Conservation (phyloP, 2,797 vertebrate species). For the Myotis vivesi region DNA sequence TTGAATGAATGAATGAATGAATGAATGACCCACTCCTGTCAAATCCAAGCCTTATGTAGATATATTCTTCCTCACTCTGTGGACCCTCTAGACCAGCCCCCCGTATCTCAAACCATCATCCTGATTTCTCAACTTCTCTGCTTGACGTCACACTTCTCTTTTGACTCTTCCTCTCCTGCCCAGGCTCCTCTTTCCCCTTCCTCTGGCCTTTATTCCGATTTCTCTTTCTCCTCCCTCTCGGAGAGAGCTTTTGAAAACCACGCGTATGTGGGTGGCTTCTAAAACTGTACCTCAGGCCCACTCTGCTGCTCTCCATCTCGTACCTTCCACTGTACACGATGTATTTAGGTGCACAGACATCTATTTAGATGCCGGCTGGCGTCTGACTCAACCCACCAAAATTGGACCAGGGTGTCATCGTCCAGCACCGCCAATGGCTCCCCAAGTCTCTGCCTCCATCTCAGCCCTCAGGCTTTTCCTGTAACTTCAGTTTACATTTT, state of each 20-base stretch:
- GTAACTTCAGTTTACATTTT: constrained; percentile 15
- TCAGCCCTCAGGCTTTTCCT: neutral
- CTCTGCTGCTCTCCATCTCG: neutral
- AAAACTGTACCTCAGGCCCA: neutral
- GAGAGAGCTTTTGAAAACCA: neutral
- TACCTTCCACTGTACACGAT: neutral
- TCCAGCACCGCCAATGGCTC: neutral
- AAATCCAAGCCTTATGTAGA: neutral
- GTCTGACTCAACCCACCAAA: neutral
- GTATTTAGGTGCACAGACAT: neutral
- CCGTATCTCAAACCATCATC: neutral
- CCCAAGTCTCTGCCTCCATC: neutral
- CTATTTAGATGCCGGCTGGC: neutral
- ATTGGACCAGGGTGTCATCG: neutral
- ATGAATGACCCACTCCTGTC: neutral
- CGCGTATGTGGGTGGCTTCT: neutral
- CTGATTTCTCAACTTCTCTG: neutral
- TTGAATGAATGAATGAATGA: neutral
- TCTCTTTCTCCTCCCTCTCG: neutral
- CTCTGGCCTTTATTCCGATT: neutral
- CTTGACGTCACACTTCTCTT: neutral
- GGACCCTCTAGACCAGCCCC: neutral
- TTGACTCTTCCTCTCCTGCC: neutral
- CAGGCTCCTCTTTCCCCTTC: neutral
- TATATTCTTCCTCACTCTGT: fast-evolving